These are phyloP conservation scores for Dasypolia templi DNA, from an alignment of 2,888 invertebrate genomes.

Conservation along the genomic window DNA sequence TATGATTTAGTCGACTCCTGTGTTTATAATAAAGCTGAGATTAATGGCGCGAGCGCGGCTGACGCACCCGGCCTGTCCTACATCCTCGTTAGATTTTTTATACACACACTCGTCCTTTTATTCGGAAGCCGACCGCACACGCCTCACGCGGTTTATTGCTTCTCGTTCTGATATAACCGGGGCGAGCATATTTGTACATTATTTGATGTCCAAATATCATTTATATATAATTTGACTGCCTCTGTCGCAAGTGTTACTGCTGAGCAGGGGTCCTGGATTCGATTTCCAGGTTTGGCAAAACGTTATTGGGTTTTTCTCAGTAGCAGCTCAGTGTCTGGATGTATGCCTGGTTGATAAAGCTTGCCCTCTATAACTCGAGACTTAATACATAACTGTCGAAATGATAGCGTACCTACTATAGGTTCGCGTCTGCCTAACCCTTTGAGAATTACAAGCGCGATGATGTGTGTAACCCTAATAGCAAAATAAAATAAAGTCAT, in stretches of 20 bases:
- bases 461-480: not conserved
- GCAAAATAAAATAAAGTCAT: no score
- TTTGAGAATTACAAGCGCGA: not conserved
- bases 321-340: not conserved
- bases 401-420: not conserved
- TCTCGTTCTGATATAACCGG: conserved; percentile 77
- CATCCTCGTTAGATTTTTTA: conserved; percentile 84
- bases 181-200: conserved; percentile 71
- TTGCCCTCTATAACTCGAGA: not conserved
- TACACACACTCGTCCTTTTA: conserved; percentile 80
- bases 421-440: not conserved
- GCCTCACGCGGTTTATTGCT: conserved; percentile 82
- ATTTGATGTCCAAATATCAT: conserved; percentile 71
- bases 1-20: conserved; percentile 85
- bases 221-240: not conserved
- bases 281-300: not conserved
- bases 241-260: not conserved
- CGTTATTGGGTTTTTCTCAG: not conserved
- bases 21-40: conserved; percentile 88
- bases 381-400: not conserved
- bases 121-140: conserved; percentile 80
- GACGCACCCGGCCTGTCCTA: conserved; percentile 76
- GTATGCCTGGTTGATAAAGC: not conserved
- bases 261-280: not conserved
- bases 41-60: conserved; percentile 81